These are phyloP conservation scores for Drosophila sp. DNA, from an alignment of 1,140 invertebrate species.

Conservation along the genomic window DNA sequence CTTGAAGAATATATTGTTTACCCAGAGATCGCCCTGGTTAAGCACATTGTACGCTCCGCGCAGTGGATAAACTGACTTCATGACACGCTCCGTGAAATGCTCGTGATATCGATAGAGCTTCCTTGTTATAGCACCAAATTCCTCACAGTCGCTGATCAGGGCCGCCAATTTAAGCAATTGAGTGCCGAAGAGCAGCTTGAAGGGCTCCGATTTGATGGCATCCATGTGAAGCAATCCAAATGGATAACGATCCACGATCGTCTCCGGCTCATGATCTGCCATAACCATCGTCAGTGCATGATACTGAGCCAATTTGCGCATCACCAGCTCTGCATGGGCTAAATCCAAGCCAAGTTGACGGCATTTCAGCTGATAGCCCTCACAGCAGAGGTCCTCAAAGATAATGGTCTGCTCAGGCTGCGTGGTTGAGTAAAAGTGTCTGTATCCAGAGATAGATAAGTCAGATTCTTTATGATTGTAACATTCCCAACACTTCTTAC, in stretches of 20 bases:
- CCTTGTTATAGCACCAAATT: slow-evolving; percentile 79
- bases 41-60: slow-evolving; percentile 85
- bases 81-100: slow-evolving; percentile 61
- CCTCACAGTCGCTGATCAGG: slow-evolving; percentile 83
- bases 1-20: slow-evolving; percentile 89
- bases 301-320: slow-evolving; percentile 74
- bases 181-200: slow-evolving; percentile 72
- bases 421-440: slow-evolving; percentile 85
- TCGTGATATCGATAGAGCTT: slow-evolving; percentile 79
- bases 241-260: slow-evolving; percentile 68
- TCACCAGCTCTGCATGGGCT: slow-evolving; percentile 58
- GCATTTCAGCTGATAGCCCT: slow-evolving; percentile 74
- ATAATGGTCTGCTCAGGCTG: slow-evolving; percentile 76
- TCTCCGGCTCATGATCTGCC: slow-evolving; percentile 64
- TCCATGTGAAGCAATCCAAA: slow-evolving; percentile 77
- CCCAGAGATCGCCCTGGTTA: slow-evolving; percentile 89
- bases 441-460: slow-evolving; percentile 13
- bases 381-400: slow-evolving; percentile 68
- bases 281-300: slow-evolving; percentile 79
- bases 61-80: slow-evolving; percentile 72
- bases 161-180: slow-evolving; percentile 67
- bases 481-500: slow-evolving; percentile 15
- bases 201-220: slow-evolving; percentile 73
- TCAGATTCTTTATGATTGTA: too few relatives aligned
- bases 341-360: slow-evolving; percentile 73